A percentile compares a stretch with the other conserved stretches of the same genome.
phyloP scores from a whole-genome alignment of 2,888 invertebrate species.

The Sturmia bella region DNA sequence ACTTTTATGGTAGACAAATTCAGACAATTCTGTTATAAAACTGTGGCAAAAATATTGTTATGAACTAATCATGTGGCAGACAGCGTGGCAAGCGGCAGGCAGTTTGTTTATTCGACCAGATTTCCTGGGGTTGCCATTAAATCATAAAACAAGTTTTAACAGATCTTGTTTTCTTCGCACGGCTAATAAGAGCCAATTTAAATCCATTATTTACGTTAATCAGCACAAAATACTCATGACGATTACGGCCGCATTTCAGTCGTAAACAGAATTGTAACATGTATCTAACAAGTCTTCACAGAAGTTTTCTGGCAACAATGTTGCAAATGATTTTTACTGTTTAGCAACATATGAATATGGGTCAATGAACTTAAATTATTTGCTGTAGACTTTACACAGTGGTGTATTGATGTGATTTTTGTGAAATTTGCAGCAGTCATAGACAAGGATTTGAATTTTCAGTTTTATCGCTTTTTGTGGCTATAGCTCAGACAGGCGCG shows the following conservation, averaged over 20 bases:
- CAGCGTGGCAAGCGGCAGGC: not conserved
- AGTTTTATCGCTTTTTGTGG: too few species aligned
- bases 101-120: not conserved
- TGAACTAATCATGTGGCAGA: slow-evolving; percentile 26
- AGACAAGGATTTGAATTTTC: too few species aligned
- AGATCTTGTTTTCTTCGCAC: not conserved
- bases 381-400: too few species aligned
- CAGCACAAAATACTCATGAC: slow-evolving; percentile 36
- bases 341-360: not conserved
- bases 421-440: too few species aligned
- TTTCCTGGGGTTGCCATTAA: slow-evolving; percentile 39
- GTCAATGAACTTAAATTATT: slow-evolving; percentile 10
- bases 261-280: slow-evolving; percentile 36
- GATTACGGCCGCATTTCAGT: slow-evolving; percentile 28
- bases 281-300: slow-evolving; percentile 49
- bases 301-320: slow-evolving; percentile 51
- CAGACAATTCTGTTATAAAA: slow-evolving; percentile 12
- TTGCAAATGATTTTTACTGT: slow-evolving; percentile 26
- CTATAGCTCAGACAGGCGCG: too few species aligned
- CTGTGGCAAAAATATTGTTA: not conserved
- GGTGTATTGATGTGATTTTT: too few species aligned
- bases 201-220: slow-evolving; percentile 69
- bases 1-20: slow-evolving; percentile 56
- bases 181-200: slow-evolving; percentile 64
- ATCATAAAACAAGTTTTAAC: slow-evolving; percentile 39